These are phyloP conservation scores for Athalia circularis DNA, from an alignment of 2,888 invertebrate species.

Conservation along the genomic window DNA sequence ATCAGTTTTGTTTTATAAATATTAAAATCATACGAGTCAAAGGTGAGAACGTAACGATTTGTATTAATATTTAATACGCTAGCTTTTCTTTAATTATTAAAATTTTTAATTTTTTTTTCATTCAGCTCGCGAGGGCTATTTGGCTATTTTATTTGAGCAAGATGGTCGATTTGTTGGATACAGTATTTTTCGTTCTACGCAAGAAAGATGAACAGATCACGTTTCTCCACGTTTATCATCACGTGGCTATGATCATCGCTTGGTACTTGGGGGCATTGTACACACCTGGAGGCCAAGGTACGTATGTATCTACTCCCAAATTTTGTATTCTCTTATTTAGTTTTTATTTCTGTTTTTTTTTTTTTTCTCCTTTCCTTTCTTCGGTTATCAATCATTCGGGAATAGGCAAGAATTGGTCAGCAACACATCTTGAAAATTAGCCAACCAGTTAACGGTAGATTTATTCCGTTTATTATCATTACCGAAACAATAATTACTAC, in stretches of 20 bases:
- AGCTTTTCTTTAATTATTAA: neutral
- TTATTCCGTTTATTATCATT: no score
- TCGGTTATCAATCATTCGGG: neutral
- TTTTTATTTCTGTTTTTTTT: neutral
- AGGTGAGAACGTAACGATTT: constrained; percentile 10
- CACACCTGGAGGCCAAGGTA: constrained; percentile 76
- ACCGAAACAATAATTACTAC: constrained; percentile 1
- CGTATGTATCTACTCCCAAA: neutral
- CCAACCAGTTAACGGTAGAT: neutral
- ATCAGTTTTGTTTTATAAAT: no score
- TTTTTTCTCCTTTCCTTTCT: neutral
- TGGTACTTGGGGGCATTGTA: constrained; percentile 87
- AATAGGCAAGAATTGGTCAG: neutral
- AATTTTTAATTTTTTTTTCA: neutral
- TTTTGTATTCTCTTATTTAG: neutral
- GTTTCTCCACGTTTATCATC: constrained; percentile 91
- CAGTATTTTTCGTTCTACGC: constrained; percentile 89
- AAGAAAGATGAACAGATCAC: constrained; percentile 91
- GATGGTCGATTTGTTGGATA: constrained; percentile 83
- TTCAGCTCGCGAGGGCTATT: constrained; percentile 40
- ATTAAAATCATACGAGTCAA: neutral
- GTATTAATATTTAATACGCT: neutral
- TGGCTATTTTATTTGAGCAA: constrained; percentile 83
- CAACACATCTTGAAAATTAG: neutral
- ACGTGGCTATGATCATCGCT: constrained; percentile 85